These are phyloP conservation scores for Ammodytes marinus DNA, from an alignment of 2,113 vertebrate genomes.

Conservation along the genomic window DNA sequence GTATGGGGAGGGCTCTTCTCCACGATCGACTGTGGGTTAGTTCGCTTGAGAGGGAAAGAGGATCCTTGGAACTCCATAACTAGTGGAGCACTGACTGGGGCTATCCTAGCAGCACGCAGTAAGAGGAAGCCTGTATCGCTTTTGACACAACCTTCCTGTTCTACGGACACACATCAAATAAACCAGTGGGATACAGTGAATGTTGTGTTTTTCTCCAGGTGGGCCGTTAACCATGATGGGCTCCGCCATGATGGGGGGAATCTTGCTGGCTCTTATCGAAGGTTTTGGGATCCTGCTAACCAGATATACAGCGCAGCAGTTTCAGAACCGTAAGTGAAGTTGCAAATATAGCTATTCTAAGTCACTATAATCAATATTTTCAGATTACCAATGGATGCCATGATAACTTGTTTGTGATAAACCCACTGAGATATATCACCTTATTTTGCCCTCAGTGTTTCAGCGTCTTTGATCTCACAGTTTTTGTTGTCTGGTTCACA, in stretches of 20 bases:
- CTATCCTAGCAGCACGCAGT: constrained; percentile 92
- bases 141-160: background rate
- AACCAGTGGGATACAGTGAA: background rate
- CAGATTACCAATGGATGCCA: background rate
- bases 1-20: constrained; percentile 94
- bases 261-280: constrained; percentile 91
- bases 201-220: constrained; percentile 78
- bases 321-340: constrained; percentile 89
- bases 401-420: background rate
- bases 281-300: constrained; percentile 91
- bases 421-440: background rate
- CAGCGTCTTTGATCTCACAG: background rate
- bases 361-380: background rate
- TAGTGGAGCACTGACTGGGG: constrained; percentile 91
- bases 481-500: background rate
- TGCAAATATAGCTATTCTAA: background rate
- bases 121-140: constrained; percentile 58
- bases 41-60: constrained; percentile 89
- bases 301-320: constrained; percentile 91
- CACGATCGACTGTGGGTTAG: constrained; percentile 92
- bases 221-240: constrained; percentile 93
- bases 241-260: constrained; percentile 93
- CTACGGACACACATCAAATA: background rate
- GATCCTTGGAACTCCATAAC: constrained; percentile 95
- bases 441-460: background rate